Evolutionary conservation across 2,797 vertebrate genomes (phyloP).

Genomic region (Prunella strophiata): DNA sequence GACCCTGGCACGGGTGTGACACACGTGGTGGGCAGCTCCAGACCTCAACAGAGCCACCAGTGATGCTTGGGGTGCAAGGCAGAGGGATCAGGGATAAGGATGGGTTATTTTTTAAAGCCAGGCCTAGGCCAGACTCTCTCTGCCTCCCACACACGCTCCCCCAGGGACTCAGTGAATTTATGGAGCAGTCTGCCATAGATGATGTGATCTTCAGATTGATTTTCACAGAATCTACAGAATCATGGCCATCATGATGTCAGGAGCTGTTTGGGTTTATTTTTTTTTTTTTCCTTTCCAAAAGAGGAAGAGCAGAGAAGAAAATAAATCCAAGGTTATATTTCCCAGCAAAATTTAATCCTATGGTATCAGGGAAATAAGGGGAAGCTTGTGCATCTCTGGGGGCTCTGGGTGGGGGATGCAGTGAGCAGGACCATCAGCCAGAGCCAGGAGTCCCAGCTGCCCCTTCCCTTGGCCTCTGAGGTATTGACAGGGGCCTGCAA

Average conservation of each 20-base stretch:
- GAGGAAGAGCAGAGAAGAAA: not conserved
- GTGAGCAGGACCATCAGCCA: not conserved
- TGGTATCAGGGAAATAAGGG: fast-evolving
- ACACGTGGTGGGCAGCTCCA: fast-evolving
- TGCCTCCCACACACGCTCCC: not conserved
- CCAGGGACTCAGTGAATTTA: not conserved
- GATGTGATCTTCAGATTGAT: not conserved
- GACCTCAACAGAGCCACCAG: not conserved
- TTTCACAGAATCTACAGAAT: conserved; percentile 13
- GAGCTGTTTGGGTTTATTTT: not conserved
- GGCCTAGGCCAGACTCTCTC: not conserved
- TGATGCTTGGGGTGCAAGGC: not conserved
- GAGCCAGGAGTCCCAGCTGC: not conserved
- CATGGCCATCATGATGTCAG: not conserved
- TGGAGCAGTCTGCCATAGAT: not conserved
- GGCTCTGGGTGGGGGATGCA: not conserved
- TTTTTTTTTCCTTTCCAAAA: not conserved
- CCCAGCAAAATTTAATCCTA: not conserved
- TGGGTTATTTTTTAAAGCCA: not conserved
- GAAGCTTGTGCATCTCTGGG: not conserved
- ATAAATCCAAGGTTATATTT: not conserved
- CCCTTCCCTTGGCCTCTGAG: not conserved
- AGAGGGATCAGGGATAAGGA: not conserved
- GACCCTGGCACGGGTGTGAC: fast-evolving
- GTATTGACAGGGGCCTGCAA: not conserved